Evolutionary conservation across 2,888 invertebrate genomes (phyloP), one percentile per base, ranked within the genome.

Genomic region (Microchrysa polita): DNA sequence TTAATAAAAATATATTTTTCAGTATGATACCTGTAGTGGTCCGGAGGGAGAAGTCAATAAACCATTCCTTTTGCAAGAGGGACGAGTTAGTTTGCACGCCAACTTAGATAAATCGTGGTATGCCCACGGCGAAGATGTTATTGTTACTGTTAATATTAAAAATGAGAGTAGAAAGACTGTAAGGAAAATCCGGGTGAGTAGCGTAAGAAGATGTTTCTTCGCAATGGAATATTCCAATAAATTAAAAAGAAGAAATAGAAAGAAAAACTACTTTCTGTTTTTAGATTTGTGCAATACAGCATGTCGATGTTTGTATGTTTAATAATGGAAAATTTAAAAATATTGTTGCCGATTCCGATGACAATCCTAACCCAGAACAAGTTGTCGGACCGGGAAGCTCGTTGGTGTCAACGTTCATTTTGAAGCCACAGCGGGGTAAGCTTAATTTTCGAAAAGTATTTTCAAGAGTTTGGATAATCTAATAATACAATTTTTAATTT

Each of bases 321-420:
- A 96, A 95, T 78, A 95, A 95, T 80, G 95, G 95, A 0, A 95
- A 95, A 85, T 96, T 96, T 86, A 95, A 96, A 86, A 96, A 95
- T 83, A 91, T 94, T n/a, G 95, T 96, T 1, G 95, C 94, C 1
- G 89, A 90, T 76, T 86, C 88, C 81, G 80, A 87, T 83, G 27
- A 87, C 88, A 74, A 88, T 87, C 75, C 88, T 5, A 78, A 80
- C 20, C 81, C 81, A 1, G 77, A 81, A 23, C 83, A 82, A 34
- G 71, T 91, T 0, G 87, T 94, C 5, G 84, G 88, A 48, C 90
- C 93, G 0, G 91, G 91, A 0, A 88, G 88, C 22, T 87, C 87
- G 0, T 84, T 91, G 57, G 88, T 88, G 20, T 88, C 90, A 77
- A 89, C 88, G 4, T 92, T 91, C 82, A 87, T 87, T 0, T 85